Evolutionary conservation across 2,888 invertebrate species (phyloP), one percentile per base, ranked within the genome.

Genomic region (Ypsolopha scabrella): DNA sequence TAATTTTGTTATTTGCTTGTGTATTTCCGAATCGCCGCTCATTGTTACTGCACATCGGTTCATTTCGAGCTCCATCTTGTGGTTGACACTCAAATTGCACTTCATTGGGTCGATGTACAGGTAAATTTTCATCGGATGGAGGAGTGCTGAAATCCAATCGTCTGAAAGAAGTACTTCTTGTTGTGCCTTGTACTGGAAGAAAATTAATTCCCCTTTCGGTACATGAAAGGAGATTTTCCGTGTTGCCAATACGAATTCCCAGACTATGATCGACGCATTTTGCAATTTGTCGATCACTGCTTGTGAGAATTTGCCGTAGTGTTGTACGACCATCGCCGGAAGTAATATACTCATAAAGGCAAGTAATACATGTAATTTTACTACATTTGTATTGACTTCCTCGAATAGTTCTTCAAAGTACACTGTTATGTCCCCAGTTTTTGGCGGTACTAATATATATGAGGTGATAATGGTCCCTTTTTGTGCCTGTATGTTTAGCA

Each of bases 261-360:
- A 44, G 13, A 9, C 13, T 9, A 44, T 39, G 48, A 54, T 8
- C 10, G 45, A 51, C 51, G 51, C 9, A 56, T 53, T 51, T 35
- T 24, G 24, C 2, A 24, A 24, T 4, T 24, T 24, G 2, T 24
- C 24, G 24, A 24, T 24, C 24, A 24, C 41, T 10, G 34, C 10
- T 36, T 33, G 52, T 53, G 54, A 53, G 53, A 56, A 56, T 51
- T 53, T 51, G 11, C 34, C 11, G 8, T 10, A 54, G 48, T 52
- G 54, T 53, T 47, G 14, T 37, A 56, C 54, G 54, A 51, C 48
- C 41, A 52, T 9, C 0, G 50, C 53, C 52, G 50, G 52, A 6
- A 56, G 52, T 53, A 54, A 58, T 51, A 50, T 55, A 58, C 54
- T 54, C 52, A 33, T 55, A 39, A 46, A 57, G 51, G 52, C 57